Conservation (phyloP, 1,140 invertebrate species). For the Dendrolimus kikuchii region DNA sequence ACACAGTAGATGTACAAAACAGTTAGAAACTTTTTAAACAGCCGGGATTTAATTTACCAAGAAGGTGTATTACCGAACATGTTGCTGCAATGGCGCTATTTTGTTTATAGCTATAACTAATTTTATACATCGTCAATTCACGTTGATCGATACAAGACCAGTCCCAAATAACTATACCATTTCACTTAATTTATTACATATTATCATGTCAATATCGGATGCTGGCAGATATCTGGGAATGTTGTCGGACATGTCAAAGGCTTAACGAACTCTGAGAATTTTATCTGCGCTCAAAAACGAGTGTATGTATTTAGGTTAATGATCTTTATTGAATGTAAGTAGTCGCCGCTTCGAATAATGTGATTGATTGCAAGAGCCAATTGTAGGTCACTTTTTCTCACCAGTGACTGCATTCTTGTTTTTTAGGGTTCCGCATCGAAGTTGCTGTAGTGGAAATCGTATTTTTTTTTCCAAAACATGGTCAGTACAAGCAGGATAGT, state of each 20-base stretch:
- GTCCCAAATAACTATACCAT: conserved; percentile 7
- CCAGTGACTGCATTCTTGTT: conserved; percentile 7
- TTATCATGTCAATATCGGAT: conserved; percentile 11
- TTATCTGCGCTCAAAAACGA: conserved; percentile 13
- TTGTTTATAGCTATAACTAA: too few relatives aligned
- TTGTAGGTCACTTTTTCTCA: conserved; percentile 19
- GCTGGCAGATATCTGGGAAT: conserved; percentile 5
- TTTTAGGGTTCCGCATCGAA: neutral
- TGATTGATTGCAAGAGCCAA: conserved; percentile 19
- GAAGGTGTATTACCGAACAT: too few relatives aligned
- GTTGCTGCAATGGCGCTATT: too few relatives aligned
- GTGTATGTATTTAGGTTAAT: conserved; percentile 29
- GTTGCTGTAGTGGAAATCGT: too few relatives aligned
- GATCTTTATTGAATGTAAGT: conserved; percentile 26
- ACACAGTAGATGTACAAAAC: too few relatives aligned
- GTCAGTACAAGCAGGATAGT: too few relatives aligned
- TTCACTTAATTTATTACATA: conserved; percentile 11
- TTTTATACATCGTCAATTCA: too few relatives aligned
- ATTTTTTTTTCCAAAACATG: too few relatives aligned
- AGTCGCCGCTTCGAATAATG: conserved; percentile 16
- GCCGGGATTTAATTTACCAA: too few relatives aligned
- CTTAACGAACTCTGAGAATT: conserved; percentile 14
- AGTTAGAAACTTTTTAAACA: too few relatives aligned
- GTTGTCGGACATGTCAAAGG: conserved; percentile 11
- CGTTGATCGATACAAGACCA: neutral